Evolutionary conservation across 2,113 vertebrate genomes (phyloP).

Genomic region (Parus major): DNA sequence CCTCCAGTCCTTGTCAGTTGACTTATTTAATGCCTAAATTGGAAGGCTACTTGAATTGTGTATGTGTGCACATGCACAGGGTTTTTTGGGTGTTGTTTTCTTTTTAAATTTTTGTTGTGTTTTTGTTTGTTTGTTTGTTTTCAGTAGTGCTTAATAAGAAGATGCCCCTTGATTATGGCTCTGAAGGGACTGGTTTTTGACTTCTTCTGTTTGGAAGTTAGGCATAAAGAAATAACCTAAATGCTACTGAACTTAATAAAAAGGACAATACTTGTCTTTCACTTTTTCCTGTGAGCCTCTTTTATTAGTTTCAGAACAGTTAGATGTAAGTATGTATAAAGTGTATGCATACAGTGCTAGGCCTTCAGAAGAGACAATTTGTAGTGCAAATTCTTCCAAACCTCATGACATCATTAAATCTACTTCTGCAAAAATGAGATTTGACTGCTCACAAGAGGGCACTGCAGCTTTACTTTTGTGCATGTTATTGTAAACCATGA

Average conservation of each 20-base stretch:
- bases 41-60: neutral
- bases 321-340: fast-evolving
- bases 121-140: neutral
- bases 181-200: fast-evolving
- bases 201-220: neutral
- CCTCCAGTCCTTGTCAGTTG: neutral
- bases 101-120: no score
- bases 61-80: neutral
- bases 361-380: neutral
- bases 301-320: neutral
- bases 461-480: conserved; percentile 11
- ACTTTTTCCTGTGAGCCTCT: neutral
- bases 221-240: neutral
- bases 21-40: neutral
- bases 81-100: neutral
- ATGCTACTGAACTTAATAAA: neutral
- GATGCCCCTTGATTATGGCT: neutral
- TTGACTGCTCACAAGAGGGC: conserved; percentile 45
- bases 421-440: neutral
- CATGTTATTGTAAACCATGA: fast-evolving
- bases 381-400: neutral
- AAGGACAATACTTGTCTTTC: neutral
- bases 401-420: neutral
- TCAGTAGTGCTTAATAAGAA: neutral
- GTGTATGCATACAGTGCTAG: fast-evolving